Base-by-base conservation (phyloP, 2,113 vertebrate species). In the Acinonyx jubatus region DNA sequence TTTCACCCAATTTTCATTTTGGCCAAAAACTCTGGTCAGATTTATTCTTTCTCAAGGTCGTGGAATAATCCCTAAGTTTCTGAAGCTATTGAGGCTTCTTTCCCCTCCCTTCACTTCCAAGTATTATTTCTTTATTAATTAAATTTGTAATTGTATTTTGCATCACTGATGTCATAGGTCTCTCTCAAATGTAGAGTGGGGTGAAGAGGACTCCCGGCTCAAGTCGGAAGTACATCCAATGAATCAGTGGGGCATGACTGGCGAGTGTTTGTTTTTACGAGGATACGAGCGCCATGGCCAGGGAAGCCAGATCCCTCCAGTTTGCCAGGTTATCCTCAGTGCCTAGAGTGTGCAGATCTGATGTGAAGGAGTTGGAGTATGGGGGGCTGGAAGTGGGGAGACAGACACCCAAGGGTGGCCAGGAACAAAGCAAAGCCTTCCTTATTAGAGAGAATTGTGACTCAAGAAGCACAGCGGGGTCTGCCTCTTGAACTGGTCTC, bases 81-180 rank as follows among this genome's bases (percentile, higher is more conserved):
- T 74, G 52, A 91, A 66, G 16, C n/a, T 36, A 10, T 6, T 0
- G 0, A 41, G 18, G 36, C 23, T 86, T 29, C 90, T 92, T 74
- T 41, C 66, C 1, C 3, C 6, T 33, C 31, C 27, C 10, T 38
- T 13, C 29, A 11, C 16, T n/a, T 68, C 73, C 29, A 71, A 52
- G 11, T 48, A 31, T 15, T 68, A n/a, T 73, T 66, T 66, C 55
- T 27, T 55, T 92, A 45, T 83, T 81, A 65, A 65, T 69, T 80
- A 19, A 57, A 8, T 29, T 84, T 66, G 81, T 36, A 4, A n/a
- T 45, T 93, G 76, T 71, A 95, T 50, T 95, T 92, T 83, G 50
- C 41, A 91, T 48, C 61, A 74, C 55, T 66, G 31, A 65, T 23
- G 15, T 33, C 74, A 73, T 5, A 79, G 78, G 65, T 63, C 29